These are phyloP conservation scores for Brachyptera risi DNA, from an alignment of 2,888 invertebrate species.

Conservation along the genomic window DNA sequence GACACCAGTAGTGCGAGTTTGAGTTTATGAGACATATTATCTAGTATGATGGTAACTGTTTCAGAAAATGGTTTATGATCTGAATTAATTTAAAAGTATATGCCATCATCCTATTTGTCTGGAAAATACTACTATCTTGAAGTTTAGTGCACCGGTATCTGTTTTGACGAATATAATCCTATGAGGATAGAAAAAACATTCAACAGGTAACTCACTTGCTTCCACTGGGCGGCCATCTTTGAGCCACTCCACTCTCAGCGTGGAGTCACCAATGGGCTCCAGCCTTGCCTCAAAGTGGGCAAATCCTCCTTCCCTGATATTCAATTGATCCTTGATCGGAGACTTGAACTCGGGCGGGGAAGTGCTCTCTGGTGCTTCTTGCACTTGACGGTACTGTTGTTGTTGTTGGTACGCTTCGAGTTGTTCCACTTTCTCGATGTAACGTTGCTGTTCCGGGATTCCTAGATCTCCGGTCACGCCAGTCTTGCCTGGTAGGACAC, in stretches of 20 bases:
- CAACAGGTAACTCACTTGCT: conserved; percentile 72
- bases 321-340: conserved; percentile 81
- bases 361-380: conserved; percentile 74
- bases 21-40: too few species aligned
- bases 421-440: conserved; percentile 88
- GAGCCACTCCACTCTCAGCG: conserved; percentile 86
- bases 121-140: too few species aligned
- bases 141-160: too few species aligned
- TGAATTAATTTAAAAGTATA: too few species aligned
- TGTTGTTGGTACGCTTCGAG: conserved; percentile 79
- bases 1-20: too few species aligned
- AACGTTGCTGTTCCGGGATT: conserved; percentile 84
- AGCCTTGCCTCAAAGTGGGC: conserved; percentile 94
- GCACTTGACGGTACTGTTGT: conserved; percentile 73
- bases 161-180: too few species aligned
- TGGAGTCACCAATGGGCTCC: conserved; percentile 88
- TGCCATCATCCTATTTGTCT: too few species aligned
- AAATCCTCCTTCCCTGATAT: conserved; percentile 86
- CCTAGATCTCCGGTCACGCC: conserved; percentile 84
- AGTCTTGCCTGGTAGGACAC: conserved; percentile 54
- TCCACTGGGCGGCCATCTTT: conserved; percentile 87
- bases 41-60: too few species aligned
- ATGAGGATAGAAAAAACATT: too few species aligned
- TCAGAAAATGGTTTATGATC: too few species aligned
- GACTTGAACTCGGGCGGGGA: conserved; percentile 83